Evolutionary conservation across 1,140 invertebrate species (phyloP).

Genomic region (Aporrectodea caliginosa): DNA sequence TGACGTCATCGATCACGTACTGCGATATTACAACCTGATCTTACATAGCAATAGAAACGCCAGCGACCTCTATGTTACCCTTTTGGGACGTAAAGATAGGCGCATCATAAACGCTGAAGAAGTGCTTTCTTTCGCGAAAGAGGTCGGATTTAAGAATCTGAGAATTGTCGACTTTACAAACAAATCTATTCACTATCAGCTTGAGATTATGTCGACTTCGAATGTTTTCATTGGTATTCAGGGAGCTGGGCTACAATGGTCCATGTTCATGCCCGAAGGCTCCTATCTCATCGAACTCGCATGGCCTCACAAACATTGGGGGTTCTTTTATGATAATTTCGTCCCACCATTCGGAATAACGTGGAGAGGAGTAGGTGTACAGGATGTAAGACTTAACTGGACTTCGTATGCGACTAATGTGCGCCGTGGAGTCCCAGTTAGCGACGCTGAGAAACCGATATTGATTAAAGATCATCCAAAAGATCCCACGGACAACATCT

Average conservation of each 20-base stretch:
- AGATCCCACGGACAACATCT: not conserved
- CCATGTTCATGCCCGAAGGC: slow-evolving; percentile 16
- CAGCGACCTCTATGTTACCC: not conserved
- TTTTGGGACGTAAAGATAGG: not conserved
- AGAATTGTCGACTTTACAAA: not conserved
- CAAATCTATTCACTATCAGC: slow-evolving; percentile 5
- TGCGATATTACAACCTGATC: too few species aligned
- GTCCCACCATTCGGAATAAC: not conserved
- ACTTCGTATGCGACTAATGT: not conserved
- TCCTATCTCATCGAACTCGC: slow-evolving; percentile 22
- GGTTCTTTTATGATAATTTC: slow-evolving; percentile 11
- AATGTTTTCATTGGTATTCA: slow-evolving; percentile 13
- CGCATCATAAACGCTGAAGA: slow-evolving; percentile 10
- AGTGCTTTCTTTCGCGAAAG: not conserved
- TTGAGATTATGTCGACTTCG: not conserved
- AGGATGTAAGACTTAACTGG: not conserved
- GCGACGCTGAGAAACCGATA: not conserved
- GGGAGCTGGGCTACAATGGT: slow-evolving; percentile 25
- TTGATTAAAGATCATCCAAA: not conserved
- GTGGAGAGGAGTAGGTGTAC: not conserved
- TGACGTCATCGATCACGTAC: too few species aligned
- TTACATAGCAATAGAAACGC: not conserved
- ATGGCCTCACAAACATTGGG: slow-evolving; percentile 20
- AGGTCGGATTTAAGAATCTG: not conserved
- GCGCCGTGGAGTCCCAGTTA: not conserved